Evolutionary conservation across 2,113 vertebrate genomes (phyloP), one percentile per base, ranked within the genome.

Genomic region (Paedocypris sp.): DNA sequence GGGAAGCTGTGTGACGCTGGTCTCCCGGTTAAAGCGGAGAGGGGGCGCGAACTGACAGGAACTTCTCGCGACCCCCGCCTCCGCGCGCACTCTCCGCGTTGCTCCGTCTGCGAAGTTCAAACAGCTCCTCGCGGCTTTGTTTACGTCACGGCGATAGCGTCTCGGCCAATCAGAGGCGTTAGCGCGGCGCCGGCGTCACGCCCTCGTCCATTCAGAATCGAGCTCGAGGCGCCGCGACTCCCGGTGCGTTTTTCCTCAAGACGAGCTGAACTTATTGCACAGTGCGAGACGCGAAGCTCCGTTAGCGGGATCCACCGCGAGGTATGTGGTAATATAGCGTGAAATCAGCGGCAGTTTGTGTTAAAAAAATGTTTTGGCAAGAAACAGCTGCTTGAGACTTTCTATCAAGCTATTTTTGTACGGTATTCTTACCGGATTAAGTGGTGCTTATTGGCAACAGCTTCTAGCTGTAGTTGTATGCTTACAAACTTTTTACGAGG

Each of bases 71-170:
- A 73, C 38, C 75, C 68, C 79, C 81, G 77, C 73, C 69, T 65
- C 68, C 54, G 74, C 72, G 71, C 78, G 74, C 79, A 75, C 72
- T 75, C n/a, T n/a, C 70, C 66, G 72, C 61, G 72, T 77, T 68
- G 56, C 39, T 62, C 74, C 41, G 64, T 77, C 71, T 74, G 74
- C 64, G 84, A 86, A 87, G 83, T 88, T 85, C 79, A 85, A 71
- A 75, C 75, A 78, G 75, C 70, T 83, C 82, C 75, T 80, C 53
- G 80, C 82, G 29, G 81, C 82, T 85, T 82, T 82, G 79, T 82
- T 71, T 76, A 78, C 83, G 75, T 70, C 76, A 60, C 69, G 59
- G 48, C 19, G 46, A 66, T 73, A 67, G 69, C 19, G 35, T 57
- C 65, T 75, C 66, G 70, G 70, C 86, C 83, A 86, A 87, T 87